A percentile compares a stretch with the other conserved stretches of the same genome.
phyloP scores from a whole-genome alignment of 2,888 invertebrate species.

The Pterostichus niger region DNA sequence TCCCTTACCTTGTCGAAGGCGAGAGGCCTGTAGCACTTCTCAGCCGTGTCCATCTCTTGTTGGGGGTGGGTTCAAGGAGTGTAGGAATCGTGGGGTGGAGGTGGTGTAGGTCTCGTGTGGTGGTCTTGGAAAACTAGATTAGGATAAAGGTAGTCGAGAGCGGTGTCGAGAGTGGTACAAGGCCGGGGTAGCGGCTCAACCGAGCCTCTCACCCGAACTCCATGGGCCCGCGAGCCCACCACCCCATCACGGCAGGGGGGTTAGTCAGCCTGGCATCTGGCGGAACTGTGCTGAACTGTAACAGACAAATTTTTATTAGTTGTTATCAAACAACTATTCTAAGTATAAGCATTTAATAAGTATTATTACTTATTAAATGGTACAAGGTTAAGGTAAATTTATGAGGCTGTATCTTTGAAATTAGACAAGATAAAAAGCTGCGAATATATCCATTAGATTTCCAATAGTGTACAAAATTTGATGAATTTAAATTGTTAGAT shows the following conservation, averaged over 20 bases:
- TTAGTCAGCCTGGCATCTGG: conserved; percentile 86
- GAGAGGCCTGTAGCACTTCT: conserved; percentile 81
- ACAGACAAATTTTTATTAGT: neutral
- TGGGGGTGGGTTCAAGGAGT: neutral
- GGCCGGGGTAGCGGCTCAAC: conserved; percentile 82
- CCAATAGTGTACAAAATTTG: too few relatives aligned
- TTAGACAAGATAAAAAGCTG: too few relatives aligned
- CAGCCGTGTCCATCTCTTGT: conserved; percentile 74
- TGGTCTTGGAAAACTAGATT: too few relatives aligned
- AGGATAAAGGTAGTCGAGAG: neutral
- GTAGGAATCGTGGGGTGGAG: too few relatives aligned
- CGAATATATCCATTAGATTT: too few relatives aligned
- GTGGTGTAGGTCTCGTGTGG: too few relatives aligned
- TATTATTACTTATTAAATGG: too few relatives aligned
- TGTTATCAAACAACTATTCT: too few relatives aligned
- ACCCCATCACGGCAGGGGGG: conserved; percentile 86
- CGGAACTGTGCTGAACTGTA: conserved; percentile 73
- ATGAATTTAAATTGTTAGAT: too few relatives aligned
- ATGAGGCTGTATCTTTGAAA: too few relatives aligned
- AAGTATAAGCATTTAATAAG: too few relatives aligned
- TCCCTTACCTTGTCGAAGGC: conserved; percentile 86
- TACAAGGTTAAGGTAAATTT: too few relatives aligned
- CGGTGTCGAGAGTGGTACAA: conserved; percentile 72
- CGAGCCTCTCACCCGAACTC: conserved; percentile 90
- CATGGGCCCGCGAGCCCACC: conserved; percentile 88